Base-by-base conservation (phyloP, 2,797 vertebrate genomes). In the Urocyon cinereoargenteus region DNA sequence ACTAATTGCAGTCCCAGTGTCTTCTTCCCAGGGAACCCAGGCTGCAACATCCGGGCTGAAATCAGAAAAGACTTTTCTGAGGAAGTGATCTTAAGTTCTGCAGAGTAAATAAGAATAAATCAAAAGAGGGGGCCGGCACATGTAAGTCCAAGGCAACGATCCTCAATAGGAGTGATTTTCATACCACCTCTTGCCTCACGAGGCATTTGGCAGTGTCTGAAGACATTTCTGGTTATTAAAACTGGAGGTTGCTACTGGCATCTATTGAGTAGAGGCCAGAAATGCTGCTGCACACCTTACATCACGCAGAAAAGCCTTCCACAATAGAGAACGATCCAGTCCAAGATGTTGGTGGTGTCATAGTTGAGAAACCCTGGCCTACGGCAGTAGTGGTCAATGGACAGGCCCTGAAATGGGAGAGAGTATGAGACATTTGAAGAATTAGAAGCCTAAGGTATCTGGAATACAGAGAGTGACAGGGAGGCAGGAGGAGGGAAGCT, bases 171-270 rank as follows among this genome's bases (percentile, higher is more conserved):
- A 55, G 55, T 36, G 31, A 62, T 72, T 40, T 28, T 28, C 34
- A 16, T 11, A 1, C 6, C 5, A 16, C n/a, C 3, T 15, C n/a
- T 10, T 11, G 18, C 3, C 4, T 2, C 2, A 26, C 2, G 4
- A 14, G 34, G 1, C 18, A 26, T 91, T 85, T 79, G 51, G 18
- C 10, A 57, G 55, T 28, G 16, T 92, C 73, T 64, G n/a, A 4
- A 90, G 57, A 81, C 24, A 77, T 28, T 53, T 88, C n/a, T 34
- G 7, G 2, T 81, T 73, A 7, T 92, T 68, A 64, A 22, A 84
- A 73, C 18, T 36, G 18, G 21, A 26, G 24, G 13, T 68, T 86
- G 28, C 36, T 51, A 40, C 36, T 81, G 22, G 26, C 12, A 85
- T 66, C 34, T 91, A 28, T 26, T 85, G 31, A 36, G 16, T 19